Percentiles rank a stretch among this genome's conserved stretches.
Evolutionary conservation across 1,140 invertebrate genomes (phyloP).

Genomic region (Spodoptera litura): DNA sequence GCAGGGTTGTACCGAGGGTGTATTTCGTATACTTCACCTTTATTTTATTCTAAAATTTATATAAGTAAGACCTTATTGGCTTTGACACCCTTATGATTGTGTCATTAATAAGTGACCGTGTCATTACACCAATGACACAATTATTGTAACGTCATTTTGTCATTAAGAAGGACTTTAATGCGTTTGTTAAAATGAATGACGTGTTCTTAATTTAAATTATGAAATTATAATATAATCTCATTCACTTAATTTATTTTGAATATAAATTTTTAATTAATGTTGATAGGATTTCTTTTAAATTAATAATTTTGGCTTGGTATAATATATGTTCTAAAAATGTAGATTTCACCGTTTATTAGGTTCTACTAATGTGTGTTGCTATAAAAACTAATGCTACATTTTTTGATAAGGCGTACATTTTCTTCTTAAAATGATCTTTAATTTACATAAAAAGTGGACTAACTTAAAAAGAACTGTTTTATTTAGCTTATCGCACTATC

Average conservation of each 20-base stretch:
- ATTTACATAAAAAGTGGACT: no score
- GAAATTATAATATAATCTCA: conserved; percentile 29
- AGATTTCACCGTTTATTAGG: neutral
- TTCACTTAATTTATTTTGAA: conserved; percentile 5
- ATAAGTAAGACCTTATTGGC: neutral
- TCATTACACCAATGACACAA: no score
- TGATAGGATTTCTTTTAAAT: conserved; percentile 18
- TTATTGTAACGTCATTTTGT: no score
- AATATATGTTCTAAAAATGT: conserved; percentile 4
- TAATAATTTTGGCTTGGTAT: neutral
- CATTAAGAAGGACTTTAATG: no score
- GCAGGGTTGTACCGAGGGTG: conserved; percentile 61
- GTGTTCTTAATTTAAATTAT: conserved; percentile 14
- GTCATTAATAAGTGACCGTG: no score
- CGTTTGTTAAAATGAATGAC: neutral
- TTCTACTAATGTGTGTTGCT: no score
- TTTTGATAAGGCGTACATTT: no score
- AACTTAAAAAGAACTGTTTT: no score
- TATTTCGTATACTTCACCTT: neutral
- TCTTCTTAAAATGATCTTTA: no score
- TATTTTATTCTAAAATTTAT: conserved; percentile 7
- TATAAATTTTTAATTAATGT: conserved; percentile 32
- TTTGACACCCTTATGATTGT: no score
- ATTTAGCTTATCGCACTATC: no score
- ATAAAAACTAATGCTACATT: no score